Conservation (phyloP, 1,140 invertebrate genomes). For the Sycophaga agraensis region DNA sequence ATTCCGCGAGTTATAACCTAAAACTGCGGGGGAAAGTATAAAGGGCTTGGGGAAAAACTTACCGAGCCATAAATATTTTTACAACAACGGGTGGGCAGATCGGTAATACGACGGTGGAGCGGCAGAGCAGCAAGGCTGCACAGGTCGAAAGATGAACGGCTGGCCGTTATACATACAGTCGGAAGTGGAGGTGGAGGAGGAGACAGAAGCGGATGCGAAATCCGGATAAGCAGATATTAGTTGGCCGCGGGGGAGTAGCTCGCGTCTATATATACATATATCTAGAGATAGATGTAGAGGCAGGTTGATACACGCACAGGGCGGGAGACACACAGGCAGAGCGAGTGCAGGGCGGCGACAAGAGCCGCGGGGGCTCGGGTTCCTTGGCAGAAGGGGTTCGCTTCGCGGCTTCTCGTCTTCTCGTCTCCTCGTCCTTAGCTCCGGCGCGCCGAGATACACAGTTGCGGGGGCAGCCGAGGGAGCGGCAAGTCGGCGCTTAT, state of each 20-base stretch:
- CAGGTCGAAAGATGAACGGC: not conserved
- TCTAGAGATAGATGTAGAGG: not conserved
- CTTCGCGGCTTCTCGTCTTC: constrained; percentile 41
- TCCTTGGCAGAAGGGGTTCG: constrained; percentile 33
- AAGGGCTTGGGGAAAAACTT: too few species aligned
- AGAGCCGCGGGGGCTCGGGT: constrained; percentile 14
- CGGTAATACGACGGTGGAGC: too few species aligned
- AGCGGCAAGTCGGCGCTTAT: constrained; percentile 42
- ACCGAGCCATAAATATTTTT: too few species aligned
- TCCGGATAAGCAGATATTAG: constrained; percentile 53
- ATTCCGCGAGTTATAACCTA: not conserved
- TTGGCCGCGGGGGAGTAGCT: constrained; percentile 10
- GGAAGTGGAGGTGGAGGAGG: not conserved
- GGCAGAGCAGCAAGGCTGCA: too few species aligned
- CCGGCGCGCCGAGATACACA: too few species aligned
- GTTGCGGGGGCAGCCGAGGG: too few species aligned
- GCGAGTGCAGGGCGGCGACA: not conserved
- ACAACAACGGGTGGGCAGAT: too few species aligned
- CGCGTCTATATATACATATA: not conserved
- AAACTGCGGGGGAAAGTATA: too few species aligned
- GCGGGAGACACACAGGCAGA: not conserved
- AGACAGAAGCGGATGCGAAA: constrained; percentile 36
- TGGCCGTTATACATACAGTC: not conserved
- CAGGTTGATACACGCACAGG: not conserved
- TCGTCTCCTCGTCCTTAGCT: constrained; percentile 15